Conservation (phyloP, 2,113 vertebrate species). For the Dissostichus mawsoni region DNA sequence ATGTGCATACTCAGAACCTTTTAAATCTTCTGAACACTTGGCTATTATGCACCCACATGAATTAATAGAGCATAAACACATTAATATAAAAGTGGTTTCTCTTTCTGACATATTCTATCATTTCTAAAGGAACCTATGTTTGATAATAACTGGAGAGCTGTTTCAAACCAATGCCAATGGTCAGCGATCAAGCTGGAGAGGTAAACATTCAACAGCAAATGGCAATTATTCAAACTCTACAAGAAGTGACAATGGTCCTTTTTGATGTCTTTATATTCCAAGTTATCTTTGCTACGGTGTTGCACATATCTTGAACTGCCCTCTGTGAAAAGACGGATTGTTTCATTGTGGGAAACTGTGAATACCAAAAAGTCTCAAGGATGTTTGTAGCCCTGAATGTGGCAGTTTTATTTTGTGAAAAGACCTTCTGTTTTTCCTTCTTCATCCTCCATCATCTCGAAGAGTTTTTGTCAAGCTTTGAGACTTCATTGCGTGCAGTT, state of each 20-base stretch:
- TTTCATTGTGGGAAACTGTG: not conserved
- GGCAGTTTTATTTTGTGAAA: conserved; percentile 6
- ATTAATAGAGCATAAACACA: too few relatives aligned
- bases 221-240: not conserved
- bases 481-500: not conserved
- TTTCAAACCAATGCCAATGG: not conserved
- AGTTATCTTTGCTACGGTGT: not conserved
- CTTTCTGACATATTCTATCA: too few relatives aligned
- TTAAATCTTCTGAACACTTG: not conserved
- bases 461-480: not conserved
- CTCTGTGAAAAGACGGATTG: not conserved
- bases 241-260: too few relatives aligned
- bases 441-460: not conserved
- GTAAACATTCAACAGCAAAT: not conserved
- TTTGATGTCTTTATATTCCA: not conserved
- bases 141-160: not conserved
- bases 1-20: not conserved
- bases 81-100: too few relatives aligned
- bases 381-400: conserved; percentile 4
- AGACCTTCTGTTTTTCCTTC: conserved; percentile 4
- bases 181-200: not conserved
- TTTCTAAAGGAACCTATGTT: too few relatives aligned
- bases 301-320: not conserved
- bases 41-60: not conserved
- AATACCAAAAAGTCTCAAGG: not conserved